Percentiles rank a stretch among this genome's conserved stretches.
Evolutionary conservation across 2,888 invertebrate genomes (phyloP).

Genomic region (Phalangium opilio): DNA sequence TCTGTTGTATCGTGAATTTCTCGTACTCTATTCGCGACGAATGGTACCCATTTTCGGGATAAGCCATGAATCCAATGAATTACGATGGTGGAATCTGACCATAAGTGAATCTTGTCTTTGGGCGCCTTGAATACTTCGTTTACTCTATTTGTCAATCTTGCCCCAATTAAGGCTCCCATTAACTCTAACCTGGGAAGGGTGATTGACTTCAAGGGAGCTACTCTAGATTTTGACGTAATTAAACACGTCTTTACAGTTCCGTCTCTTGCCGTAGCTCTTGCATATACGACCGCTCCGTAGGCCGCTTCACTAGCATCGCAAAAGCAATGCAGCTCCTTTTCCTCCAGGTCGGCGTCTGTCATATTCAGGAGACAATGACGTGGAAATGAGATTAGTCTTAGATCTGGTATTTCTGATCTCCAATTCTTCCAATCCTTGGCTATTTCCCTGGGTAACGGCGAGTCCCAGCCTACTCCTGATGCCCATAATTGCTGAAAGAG

Average conservation of each 20-base stretch:
- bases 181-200: conserved; percentile 1
- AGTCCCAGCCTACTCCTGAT: no score
- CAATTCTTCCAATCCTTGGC: no score
- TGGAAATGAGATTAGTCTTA: no score
- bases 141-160: background rate
- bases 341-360: no score
- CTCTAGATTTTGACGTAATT: conserved; percentile 1
- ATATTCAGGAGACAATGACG: no score
- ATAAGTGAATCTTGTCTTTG: no score
- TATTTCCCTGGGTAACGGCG: no score
- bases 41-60: no score
- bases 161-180: background rate
- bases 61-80: no score
- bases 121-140: background rate
- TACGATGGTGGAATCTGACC: no score
- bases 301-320: conserved; percentile 2
- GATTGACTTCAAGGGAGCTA: conserved; percentile 1
- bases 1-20: background rate
- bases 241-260: background rate
- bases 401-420: no score
- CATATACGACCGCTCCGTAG: background rate
- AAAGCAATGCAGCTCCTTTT: background rate
- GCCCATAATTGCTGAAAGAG: no score
- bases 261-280: background rate
- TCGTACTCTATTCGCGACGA: background rate